A percentile compares a stretch with the other conserved stretches of the same genome.
Evolutionary conservation across 1,140 invertebrate species (phyloP).

Genomic region (Penaeus vannamei): DNA sequence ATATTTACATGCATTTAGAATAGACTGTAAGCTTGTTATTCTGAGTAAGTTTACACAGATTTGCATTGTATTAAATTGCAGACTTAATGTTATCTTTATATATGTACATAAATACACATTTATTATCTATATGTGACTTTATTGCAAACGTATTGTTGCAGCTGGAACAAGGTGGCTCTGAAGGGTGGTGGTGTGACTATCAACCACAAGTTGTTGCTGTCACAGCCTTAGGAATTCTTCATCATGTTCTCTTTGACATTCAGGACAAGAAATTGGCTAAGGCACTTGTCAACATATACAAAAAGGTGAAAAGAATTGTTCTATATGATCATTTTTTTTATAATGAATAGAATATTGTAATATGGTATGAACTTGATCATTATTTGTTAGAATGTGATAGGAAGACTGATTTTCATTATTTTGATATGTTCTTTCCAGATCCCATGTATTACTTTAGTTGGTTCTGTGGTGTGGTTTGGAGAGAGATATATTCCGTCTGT

Average conservation of each 20-base stretch:
- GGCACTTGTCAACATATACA: slow-evolving; percentile 40
- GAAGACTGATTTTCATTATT: background rate
- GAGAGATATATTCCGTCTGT: slow-evolving; percentile 52
- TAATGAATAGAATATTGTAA: background rate
- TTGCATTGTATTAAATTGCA: no score
- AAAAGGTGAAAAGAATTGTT: slow-evolving; percentile 44
- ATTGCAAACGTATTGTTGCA: slow-evolving; percentile 7
- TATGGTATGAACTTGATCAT: background rate
- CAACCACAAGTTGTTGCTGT: slow-evolving; percentile 57
- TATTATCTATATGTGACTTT: background rate
- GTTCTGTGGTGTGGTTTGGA: slow-evolving; percentile 47
- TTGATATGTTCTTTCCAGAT: slow-evolving; percentile 32
- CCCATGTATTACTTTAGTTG: slow-evolving; percentile 53
- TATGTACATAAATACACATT: no score
- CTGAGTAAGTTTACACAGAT: no score
- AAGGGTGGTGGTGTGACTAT: slow-evolving; percentile 61
- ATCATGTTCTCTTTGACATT: slow-evolving; percentile 50
- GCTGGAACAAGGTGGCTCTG: slow-evolving; percentile 48
- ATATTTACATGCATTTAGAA: no score
- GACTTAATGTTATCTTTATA: no score
- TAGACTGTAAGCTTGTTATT: no score
- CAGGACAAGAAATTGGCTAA: slow-evolving; percentile 52
- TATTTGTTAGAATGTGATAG: background rate
- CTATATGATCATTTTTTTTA: background rate
- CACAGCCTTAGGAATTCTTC: slow-evolving; percentile 43